Conservation (phyloP, 2,888 invertebrate genomes). For the Ctenicera cuprea region DNA sequence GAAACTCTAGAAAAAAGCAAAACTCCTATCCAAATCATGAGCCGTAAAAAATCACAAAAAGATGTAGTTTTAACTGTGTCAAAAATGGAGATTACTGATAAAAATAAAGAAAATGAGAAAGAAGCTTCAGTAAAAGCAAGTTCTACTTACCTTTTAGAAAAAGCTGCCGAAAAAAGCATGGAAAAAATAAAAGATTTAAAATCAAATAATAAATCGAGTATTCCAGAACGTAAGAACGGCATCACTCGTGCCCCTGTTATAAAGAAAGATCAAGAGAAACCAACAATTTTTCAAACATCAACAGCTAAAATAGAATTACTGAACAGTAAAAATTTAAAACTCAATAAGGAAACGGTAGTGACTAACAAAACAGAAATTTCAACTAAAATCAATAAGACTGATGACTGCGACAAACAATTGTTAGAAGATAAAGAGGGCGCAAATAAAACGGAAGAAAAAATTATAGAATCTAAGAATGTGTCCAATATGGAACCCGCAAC, state of each 20-base stretch:
- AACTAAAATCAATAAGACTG: constrained; percentile 38
- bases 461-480: constrained; percentile 6
- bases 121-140: constrained; percentile 63
- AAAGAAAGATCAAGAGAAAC: constrained; percentile 80
- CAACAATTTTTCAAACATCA: constrained; percentile 76
- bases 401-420: constrained; percentile 20
- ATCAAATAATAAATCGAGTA: constrained; percentile 55
- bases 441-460: constrained; percentile 47
- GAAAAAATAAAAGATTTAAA: constrained; percentile 54
- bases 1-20: constrained; percentile 82
- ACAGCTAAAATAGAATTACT: constrained; percentile 68
- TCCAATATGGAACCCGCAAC: background rate
- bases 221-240: constrained; percentile 64
- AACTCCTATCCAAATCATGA: constrained; percentile 71
- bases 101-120: constrained; percentile 71
- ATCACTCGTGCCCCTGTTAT: constrained; percentile 78
- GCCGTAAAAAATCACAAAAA: constrained; percentile 65
- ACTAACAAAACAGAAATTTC: constrained; percentile 51
- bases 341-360: constrained; percentile 57
- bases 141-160: constrained; percentile 72
- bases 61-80: constrained; percentile 61
- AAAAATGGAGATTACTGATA: constrained; percentile 50
- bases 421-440: constrained; percentile 40
- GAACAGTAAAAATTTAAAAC: constrained; percentile 66
- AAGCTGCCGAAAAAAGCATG: constrained; percentile 64